These are phyloP conservation scores for Molossus alvarezi DNA, from an alignment of 2,797 vertebrate genomes.

Conservation along the genomic window DNA sequence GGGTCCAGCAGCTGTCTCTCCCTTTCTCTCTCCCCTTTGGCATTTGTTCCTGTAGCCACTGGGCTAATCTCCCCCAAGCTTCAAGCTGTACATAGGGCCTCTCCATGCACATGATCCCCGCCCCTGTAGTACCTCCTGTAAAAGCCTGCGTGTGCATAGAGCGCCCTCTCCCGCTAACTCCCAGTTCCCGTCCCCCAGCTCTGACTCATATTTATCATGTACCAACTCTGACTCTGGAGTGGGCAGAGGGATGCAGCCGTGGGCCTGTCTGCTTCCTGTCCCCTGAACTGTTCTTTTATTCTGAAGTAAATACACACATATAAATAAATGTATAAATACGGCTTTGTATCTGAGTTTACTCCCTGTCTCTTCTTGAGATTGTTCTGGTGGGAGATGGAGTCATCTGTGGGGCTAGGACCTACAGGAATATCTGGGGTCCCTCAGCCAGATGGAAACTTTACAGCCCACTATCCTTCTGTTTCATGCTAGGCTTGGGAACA, in stretches of 20 bases:
- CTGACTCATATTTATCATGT: slow-evolving; percentile 91
- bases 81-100: slow-evolving; percentile 78
- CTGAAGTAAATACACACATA: slow-evolving; percentile 89
- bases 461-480: neutral
- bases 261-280: slow-evolving; percentile 69
- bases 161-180: slow-evolving; percentile 55
- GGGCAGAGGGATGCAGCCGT: slow-evolving; percentile 51
- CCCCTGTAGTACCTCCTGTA: neutral
- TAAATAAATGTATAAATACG: slow-evolving; percentile 92
- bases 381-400: neutral
- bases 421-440: neutral
- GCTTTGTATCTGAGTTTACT: slow-evolving; percentile 91
- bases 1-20: neutral
- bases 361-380: slow-evolving; percentile 57
- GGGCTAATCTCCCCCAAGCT: slow-evolving; percentile 58
- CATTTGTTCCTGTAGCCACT: slow-evolving; percentile 50
- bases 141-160: slow-evolving; percentile 52
- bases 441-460: neutral
- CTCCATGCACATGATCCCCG: neutral
- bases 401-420: neutral
- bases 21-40: neutral
- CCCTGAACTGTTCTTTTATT: slow-evolving; percentile 85
- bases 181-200: slow-evolving; percentile 46
- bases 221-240: slow-evolving; percentile 77
- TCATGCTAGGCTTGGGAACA: neutral